Evolutionary conservation across 2,888 invertebrate species (phyloP).

Genomic region (Caenorhabditis sulstoni): DNA sequence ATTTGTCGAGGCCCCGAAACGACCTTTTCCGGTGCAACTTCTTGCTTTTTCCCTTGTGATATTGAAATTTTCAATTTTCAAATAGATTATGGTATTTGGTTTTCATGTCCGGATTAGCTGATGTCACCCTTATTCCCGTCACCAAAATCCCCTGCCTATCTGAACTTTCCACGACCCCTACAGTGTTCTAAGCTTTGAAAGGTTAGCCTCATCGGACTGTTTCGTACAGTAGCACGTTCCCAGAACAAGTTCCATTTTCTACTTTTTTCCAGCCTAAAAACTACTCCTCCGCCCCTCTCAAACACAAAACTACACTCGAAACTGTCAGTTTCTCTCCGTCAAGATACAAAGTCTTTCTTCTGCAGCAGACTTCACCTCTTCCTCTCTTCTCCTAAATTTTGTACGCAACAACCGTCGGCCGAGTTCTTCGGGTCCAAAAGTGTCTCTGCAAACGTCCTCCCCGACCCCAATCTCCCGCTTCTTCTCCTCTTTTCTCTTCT

Average conservation of each 20-base stretch:
- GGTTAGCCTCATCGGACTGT: background rate
- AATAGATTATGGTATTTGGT: conserved; percentile 8
- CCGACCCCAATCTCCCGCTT: conserved; percentile 2
- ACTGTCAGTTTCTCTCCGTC: no score
- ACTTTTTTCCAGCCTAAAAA: no score
- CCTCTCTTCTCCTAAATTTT: conserved; percentile 15
- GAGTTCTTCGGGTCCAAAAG: background rate
- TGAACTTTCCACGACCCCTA: no score
- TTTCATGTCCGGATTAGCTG: conserved; percentile 33
- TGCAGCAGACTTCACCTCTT: background rate
- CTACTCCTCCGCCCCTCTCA: no score
- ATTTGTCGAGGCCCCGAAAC: background rate
- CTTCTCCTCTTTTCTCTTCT: background rate
- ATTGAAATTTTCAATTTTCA: background rate
- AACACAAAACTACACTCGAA: conserved; percentile 6
- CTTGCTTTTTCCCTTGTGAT: background rate
- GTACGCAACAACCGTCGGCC: no score
- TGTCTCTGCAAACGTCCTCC: no score
- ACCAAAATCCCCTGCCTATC: background rate
- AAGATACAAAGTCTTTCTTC: no score
- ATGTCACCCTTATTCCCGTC: conserved; percentile 17
- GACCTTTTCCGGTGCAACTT: background rate
- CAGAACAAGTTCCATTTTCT: background rate
- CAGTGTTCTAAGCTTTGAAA: background rate
- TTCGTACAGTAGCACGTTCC: background rate